A percentile compares a stretch with the other conserved stretches of the same genome.
Evolutionary conservation across 2,113 vertebrate species (phyloP).

Genomic region (Aleadryas rufinucha): DNA sequence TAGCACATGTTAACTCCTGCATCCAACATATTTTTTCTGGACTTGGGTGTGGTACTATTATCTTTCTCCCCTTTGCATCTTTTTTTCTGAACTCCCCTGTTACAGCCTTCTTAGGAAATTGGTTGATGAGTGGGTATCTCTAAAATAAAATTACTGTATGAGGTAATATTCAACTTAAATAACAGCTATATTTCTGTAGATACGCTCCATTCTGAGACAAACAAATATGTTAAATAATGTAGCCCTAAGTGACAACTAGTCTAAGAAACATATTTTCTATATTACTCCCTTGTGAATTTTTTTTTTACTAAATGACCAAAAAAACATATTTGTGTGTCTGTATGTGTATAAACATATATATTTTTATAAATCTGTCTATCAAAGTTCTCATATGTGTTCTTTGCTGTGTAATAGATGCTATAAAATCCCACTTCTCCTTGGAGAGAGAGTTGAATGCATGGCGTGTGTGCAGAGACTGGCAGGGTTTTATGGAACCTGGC

Average conservation of each 20-base stretch:
- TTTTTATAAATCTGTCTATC: neutral
- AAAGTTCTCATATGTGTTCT: neutral
- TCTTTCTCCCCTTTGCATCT: neutral
- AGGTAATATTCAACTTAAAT: neutral
- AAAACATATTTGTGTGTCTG: neutral
- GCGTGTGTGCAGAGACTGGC: neutral
- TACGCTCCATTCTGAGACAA: neutral
- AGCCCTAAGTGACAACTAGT: neutral
- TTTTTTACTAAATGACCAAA: neutral
- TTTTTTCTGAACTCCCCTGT: neutral
- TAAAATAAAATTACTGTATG: neutral
- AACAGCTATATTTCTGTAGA: neutral
- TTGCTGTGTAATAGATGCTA: neutral
- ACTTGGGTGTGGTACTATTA: neutral
- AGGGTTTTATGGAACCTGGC: conserved; percentile 33
- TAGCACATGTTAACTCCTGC: neutral
- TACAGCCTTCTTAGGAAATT: neutral
- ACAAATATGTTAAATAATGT: neutral
- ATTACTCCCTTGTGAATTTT: neutral
- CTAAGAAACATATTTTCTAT: neutral
- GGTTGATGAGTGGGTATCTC: neutral
- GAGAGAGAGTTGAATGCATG: neutral
- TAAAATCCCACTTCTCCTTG: neutral
- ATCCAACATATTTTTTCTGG: neutral
- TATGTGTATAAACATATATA: neutral